Base-by-base conservation (phyloP, 2,113 vertebrate genomes). In the Columba janthina region DNA sequence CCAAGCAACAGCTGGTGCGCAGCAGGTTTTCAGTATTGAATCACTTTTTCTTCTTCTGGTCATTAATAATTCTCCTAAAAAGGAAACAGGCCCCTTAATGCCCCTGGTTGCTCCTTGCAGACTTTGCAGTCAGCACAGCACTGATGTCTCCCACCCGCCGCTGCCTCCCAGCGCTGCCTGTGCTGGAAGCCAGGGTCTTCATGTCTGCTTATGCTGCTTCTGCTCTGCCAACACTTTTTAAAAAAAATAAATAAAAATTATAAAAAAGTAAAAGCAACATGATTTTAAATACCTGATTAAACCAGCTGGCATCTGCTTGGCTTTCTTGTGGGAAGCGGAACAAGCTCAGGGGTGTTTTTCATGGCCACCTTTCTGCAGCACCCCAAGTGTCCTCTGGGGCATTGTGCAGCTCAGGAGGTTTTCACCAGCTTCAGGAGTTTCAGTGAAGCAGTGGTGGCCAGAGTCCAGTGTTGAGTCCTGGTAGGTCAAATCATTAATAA, bases 61-160 rank as follows among this genome's bases (percentile, higher is more conserved):
- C 93, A 96, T 97, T 98, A 98, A 98, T 97, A 97, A 98, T 94
- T 95, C 94, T 80, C 76, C 82, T 95, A 91, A 98, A 97, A 97
- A 94, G 93, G 89, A 96, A 97, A 78, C 42, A 73, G 34, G 61
- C 44, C 51, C 76, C 44, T 96, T 67, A 64, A 92, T 89, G 70
- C 73, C 25, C n/a, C 89, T 80, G 91, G 60, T 80, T 96, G 76
- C 50, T 96, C 71, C 81, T 90, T 51, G 75, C 78, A 74, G 44
- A 46, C 34, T 65, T 93, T 78, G 84, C 54, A 57, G 89, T 50
- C 4, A 3, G 84, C 16, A 0, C 19, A 3, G 60, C 44, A 26
- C 72, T 20, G 28, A 42, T 44, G 15, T 15, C 50, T 97, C 75
- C 69, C 67, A 48, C 69, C 34, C 50, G 1, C 38, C 13, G 4